These are phyloP conservation scores for Prostheceraeus crozeri DNA, from an alignment of 2,888 invertebrate genomes.

Conservation along the genomic window DNA sequence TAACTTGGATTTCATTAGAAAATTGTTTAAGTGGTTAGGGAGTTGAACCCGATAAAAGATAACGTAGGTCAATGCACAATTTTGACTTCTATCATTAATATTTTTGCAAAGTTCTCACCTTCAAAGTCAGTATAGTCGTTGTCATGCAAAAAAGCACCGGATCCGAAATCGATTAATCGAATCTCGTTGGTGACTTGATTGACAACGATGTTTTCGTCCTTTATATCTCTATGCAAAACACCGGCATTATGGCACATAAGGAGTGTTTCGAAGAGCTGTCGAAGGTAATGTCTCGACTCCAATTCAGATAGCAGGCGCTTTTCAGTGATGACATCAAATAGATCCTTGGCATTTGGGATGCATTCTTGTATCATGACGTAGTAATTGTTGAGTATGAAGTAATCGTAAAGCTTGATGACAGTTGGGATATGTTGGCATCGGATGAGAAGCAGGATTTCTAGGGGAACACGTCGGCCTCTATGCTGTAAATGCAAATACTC, in stretches of 20 bases:
- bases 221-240: slow-evolving; percentile 62
- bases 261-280: slow-evolving; percentile 60
- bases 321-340: slow-evolving; percentile 64
- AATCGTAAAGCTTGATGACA: slow-evolving; percentile 61
- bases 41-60: too few species aligned
- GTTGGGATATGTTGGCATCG: slow-evolving; percentile 60
- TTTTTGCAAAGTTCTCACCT: too few species aligned
- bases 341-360: slow-evolving; percentile 60
- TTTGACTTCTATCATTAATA: too few species aligned
- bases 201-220: slow-evolving; percentile 63
- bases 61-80: too few species aligned
- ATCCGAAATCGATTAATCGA: slow-evolving; percentile 63
- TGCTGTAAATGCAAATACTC: slow-evolving; percentile 56
- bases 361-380: too few species aligned
- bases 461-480: slow-evolving; percentile 59
- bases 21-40: too few species aligned
- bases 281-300: slow-evolving; percentile 60
- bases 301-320: slow-evolving; percentile 60
- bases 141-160: slow-evolving; percentile 61
- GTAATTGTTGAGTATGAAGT: slow-evolving; percentile 58
- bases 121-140: slow-evolving; percentile 63
- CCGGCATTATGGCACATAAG: slow-evolving; percentile 59
- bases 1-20: too few species aligned
- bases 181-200: slow-evolving; percentile 60
- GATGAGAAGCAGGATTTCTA: slow-evolving; percentile 61